Evolutionary conservation across 2,888 invertebrate species (phyloP).

Genomic region (Dysmachus trigonus): DNA sequence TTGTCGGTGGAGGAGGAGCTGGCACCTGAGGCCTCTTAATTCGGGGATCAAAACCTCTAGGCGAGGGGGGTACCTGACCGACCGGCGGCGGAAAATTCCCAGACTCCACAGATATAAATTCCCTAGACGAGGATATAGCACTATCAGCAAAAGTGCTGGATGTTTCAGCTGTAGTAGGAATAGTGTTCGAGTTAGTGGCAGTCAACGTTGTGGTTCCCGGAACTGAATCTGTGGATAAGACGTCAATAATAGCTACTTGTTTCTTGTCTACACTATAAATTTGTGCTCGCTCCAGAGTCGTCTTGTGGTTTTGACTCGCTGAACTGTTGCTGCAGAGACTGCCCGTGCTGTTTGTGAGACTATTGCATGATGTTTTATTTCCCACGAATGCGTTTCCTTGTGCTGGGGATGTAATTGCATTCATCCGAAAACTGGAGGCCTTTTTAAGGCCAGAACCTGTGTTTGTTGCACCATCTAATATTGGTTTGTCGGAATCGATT

Average conservation of each 20-base stretch:
- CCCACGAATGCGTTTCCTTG: slow-evolving; percentile 24
- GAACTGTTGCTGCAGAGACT: slow-evolving; percentile 25
- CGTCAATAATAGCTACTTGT: slow-evolving; percentile 52
- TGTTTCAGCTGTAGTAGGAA: slow-evolving; percentile 29
- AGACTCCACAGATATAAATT: slow-evolving; percentile 36
- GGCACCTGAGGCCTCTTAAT: slow-evolving; percentile 52
- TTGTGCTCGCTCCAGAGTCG: slow-evolving; percentile 52
- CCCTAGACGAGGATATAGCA: slow-evolving; percentile 43
- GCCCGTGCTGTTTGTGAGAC: slow-evolving; percentile 43
- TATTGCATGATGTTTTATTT: slow-evolving; percentile 40
- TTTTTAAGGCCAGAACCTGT: slow-evolving; percentile 46
- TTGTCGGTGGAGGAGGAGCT: slow-evolving; percentile 51
- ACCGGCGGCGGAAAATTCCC: background rate
- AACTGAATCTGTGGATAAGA: slow-evolving; percentile 39
- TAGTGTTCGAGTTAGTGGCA: background rate
- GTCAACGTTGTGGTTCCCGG: slow-evolving; percentile 11
- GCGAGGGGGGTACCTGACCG: slow-evolving; percentile 51
- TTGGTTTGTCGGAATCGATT: slow-evolving; percentile 1
- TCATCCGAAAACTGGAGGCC: slow-evolving; percentile 51
- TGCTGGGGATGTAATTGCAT: slow-evolving; percentile 28
- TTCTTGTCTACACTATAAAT: slow-evolving; percentile 52
- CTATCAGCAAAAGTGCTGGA: slow-evolving; percentile 41
- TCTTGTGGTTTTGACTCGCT: slow-evolving; percentile 43
- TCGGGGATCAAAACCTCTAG: slow-evolving; percentile 50
- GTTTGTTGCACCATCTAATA: background rate